Percentiles rank a stretch among this genome's conserved stretches.
phyloP scores from a whole-genome alignment of 2,113 vertebrate species.

The Ammodytes marinus region DNA sequence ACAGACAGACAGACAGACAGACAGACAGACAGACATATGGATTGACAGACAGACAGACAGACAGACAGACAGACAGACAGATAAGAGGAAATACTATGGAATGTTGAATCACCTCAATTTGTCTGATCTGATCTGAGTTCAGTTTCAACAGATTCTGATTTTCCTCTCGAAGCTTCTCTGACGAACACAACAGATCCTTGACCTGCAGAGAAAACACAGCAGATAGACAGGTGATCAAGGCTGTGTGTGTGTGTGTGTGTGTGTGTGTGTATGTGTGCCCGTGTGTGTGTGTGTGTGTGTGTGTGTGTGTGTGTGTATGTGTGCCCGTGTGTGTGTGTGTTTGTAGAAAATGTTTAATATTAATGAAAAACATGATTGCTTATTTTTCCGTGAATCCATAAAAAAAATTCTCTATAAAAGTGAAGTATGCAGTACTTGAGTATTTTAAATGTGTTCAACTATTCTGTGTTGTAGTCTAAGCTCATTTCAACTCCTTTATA shows the following conservation, averaged over 20 bases:
- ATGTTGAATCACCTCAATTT: conserved; percentile 41
- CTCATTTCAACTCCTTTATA: too few species aligned
- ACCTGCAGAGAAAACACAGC: conserved; percentile 56
- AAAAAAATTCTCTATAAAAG: too few species aligned
- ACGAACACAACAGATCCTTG: conserved; percentile 53
- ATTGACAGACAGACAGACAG: background rate
- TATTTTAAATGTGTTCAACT: too few species aligned
- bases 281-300: background rate
- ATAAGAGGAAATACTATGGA: background rate
- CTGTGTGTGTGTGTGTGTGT: too few species aligned
- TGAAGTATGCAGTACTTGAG: too few species aligned
- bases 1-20: too few species aligned
- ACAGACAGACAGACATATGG: too few species aligned
- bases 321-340: background rate
- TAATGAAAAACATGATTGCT: too few species aligned
- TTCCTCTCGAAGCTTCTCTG: conserved; percentile 62
- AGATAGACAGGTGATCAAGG: background rate
- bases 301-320: too few species aligned
- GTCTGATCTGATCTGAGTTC: conserved; percentile 55
- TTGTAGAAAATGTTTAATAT: too few species aligned
- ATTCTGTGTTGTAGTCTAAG: too few species aligned
- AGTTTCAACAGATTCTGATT: conserved; percentile 55
- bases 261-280: background rate
- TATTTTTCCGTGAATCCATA: too few species aligned
- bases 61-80: background rate